Evolutionary conservation across 2,888 invertebrate genomes (phyloP).

Genomic region (Chalcosyrphus nemorum): DNA sequence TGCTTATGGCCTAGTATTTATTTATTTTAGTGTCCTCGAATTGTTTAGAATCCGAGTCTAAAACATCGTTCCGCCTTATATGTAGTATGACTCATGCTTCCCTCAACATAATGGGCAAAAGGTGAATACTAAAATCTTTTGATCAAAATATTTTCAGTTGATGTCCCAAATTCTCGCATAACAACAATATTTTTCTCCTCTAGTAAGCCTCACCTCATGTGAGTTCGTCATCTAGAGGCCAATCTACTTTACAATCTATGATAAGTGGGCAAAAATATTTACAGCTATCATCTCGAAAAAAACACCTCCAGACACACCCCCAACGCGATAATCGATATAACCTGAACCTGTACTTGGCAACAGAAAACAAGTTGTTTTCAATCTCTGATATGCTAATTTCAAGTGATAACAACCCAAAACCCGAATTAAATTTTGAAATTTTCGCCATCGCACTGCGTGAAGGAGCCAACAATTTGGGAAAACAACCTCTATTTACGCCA

Average conservation of each 20-base stretch:
- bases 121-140: no score
- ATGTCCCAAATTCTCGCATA: no score
- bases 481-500: conserved; percentile 5
- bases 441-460: neutral
- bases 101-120: no score
- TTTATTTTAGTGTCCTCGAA: no score
- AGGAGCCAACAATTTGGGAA: neutral
- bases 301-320: conserved; percentile 26
- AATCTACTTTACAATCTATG: neutral
- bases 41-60: no score
- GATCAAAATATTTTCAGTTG: no score
- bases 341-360: neutral
- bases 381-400: conserved; percentile 22
- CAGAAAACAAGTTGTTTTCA: conserved; percentile 28
- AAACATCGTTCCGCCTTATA: no score
- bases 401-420: conserved; percentile 21
- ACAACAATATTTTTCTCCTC: no score
- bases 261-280: neutral
- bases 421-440: neutral
- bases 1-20: no score
- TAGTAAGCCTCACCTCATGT: no score
- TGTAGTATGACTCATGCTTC: no score
- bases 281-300: neutral
- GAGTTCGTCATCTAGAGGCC: neutral
- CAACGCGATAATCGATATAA: neutral